These are phyloP conservation scores for Troglohyphantes excavatus DNA, from an alignment of 2,888 invertebrate genomes.

Conservation along the genomic window DNA sequence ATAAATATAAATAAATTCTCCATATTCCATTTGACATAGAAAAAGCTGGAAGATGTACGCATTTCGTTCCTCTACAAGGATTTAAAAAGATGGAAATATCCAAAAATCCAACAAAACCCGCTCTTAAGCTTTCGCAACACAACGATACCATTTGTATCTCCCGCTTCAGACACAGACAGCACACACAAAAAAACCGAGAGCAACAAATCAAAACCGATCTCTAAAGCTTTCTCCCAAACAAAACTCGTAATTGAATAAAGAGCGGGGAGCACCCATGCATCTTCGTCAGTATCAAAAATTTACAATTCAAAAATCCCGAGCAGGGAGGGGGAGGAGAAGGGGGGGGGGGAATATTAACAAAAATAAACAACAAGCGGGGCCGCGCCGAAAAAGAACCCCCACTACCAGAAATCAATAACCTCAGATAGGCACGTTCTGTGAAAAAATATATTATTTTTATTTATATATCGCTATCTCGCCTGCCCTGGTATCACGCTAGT, in stretches of 20 bases:
- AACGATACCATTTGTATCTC: not conserved
- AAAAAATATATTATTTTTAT: conserved; percentile 69
- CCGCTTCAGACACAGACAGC: not conserved
- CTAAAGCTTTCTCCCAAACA: not conserved
- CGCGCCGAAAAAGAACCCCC: too few species aligned
- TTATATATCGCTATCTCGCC: conserved; percentile 72
- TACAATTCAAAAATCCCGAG: conserved; percentile 47
- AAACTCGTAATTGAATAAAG: conserved; percentile 44
- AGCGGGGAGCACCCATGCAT: not conserved
- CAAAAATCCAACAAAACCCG: conserved; percentile 2
- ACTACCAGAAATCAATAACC: conserved; percentile 24
- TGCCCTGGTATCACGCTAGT: conserved; percentile 46
- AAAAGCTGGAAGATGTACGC: not conserved
- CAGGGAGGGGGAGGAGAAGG: not conserved
- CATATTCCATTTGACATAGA: not conserved
- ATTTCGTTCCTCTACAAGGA: not conserved
- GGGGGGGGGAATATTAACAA: not conserved
- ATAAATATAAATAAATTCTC: not conserved
- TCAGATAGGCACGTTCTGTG: conserved; percentile 5
- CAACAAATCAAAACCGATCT: not conserved
- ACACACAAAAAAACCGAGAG: not conserved
- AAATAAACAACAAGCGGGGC: conserved; percentile 1
- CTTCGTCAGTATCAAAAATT: conserved; percentile 30
- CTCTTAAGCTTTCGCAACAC: not conserved
- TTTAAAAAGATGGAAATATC: conserved; percentile 2